Percentiles rank a stretch among this genome's conserved stretches.
These are phyloP conservation scores for Congeria kusceri DNA, from an alignment of 2,888 invertebrate species.

Conservation along the genomic window DNA sequence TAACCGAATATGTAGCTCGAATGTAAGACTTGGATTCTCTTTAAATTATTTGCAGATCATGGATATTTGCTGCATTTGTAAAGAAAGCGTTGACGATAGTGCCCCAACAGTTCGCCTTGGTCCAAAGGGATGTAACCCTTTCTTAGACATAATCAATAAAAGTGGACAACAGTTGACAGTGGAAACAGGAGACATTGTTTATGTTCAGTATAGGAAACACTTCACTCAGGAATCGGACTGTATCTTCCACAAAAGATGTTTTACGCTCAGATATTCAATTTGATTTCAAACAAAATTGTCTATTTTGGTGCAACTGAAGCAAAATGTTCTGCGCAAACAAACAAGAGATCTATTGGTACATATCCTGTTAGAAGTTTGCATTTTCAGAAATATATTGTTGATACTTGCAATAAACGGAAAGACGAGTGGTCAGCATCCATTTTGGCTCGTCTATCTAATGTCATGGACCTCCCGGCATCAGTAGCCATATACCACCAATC, in stretches of 20 bases:
- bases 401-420: conserved; percentile 8
- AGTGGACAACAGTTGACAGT: neutral
- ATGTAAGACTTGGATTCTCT: too few relatives aligned
- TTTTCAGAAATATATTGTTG: neutral
- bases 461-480: conserved; percentile 41
- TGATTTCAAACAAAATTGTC: conserved; percentile 1
- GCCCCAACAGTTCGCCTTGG: neutral
- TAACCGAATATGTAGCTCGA: too few relatives aligned
- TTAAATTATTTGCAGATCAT: neutral
- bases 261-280: neutral
- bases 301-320: neutral
- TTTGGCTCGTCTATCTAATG: neutral
- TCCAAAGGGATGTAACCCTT: neutral
- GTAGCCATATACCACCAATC: conserved; percentile 42
- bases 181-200: neutral
- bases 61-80: neutral
- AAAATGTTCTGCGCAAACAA: neutral
- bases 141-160: neutral
- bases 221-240: neutral
- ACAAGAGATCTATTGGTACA: neutral
- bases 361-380: conserved; percentile 3
- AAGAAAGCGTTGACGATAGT: neutral
- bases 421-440: conserved; percentile 28
- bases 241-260: neutral
- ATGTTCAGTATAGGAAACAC: neutral